Conservation (phyloP, 2,113 vertebrate genomes). For the Pao palembangensis region DNA sequence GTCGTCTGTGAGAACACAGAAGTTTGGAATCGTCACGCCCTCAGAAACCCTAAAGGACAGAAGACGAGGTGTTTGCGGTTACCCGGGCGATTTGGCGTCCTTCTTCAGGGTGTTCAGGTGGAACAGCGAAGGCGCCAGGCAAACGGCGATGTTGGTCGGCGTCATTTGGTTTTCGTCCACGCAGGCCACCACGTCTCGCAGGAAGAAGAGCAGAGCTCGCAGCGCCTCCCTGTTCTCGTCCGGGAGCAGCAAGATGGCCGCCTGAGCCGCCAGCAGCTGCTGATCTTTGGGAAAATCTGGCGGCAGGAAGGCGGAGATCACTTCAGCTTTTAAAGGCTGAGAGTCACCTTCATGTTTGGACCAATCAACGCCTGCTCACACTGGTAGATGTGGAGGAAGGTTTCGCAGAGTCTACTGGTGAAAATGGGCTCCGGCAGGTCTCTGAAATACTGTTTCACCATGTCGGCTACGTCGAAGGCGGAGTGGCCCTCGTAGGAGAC, state of each 20-base stretch:
- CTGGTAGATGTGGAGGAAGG: constrained; percentile 88
- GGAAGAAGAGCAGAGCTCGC: constrained; percentile 81
- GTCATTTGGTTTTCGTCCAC: constrained; percentile 89
- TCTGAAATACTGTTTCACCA: constrained; percentile 91
- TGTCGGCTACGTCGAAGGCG: constrained; percentile 86
- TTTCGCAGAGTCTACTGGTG: constrained; percentile 80
- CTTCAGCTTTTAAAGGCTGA: background rate
- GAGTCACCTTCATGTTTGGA: background rate
- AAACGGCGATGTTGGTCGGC: constrained; percentile 85
- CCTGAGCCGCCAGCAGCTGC: constrained; percentile 80
- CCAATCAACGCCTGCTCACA: constrained; percentile 69
- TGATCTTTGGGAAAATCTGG: constrained; percentile 84
- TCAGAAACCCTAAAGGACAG: background rate
- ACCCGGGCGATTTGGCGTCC: constrained; percentile 75
- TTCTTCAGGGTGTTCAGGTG: constrained; percentile 81
- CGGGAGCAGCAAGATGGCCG: constrained; percentile 83
- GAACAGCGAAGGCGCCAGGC: constrained; percentile 85
- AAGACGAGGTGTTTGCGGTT: constrained; percentile 9
- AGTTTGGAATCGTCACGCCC: background rate
- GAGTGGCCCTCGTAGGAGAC: constrained; percentile 80
- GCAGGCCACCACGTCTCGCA: constrained; percentile 80
- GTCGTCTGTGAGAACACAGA: constrained; percentile 4
- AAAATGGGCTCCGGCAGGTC: constrained; percentile 87
- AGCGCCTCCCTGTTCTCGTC: constrained; percentile 84
- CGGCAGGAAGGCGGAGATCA: background rate